phyloP scores from a whole-genome alignment of 2,113 vertebrate species.

The Myiopsitta monachus region DNA sequence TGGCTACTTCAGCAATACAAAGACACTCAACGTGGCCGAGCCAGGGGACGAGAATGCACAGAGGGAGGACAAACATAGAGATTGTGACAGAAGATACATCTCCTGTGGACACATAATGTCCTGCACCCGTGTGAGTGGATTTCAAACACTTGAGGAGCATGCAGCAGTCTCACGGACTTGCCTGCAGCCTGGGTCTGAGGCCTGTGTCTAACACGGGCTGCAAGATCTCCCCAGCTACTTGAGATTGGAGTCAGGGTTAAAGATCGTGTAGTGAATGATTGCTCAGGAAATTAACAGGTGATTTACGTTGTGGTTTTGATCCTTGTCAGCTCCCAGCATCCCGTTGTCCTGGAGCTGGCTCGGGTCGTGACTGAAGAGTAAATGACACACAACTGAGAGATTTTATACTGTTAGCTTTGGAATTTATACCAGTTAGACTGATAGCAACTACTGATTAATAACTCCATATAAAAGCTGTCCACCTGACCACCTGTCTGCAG shows the following conservation, averaged over 20 bases:
- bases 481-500: conserved; percentile 89
- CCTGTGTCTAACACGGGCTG: conserved; percentile 74
- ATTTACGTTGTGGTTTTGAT: conserved; percentile 70
- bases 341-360: conserved; percentile 70
- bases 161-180: conserved; percentile 69
- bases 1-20: conserved; percentile 75
- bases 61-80: conserved; percentile 78
- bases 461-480: conserved; percentile 84
- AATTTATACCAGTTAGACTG: conserved; percentile 60
- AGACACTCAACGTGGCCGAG: conserved; percentile 73
- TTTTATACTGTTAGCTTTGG: conserved; percentile 80
- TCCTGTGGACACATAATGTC: conserved; percentile 89
- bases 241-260: conserved; percentile 84
- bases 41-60: conserved; percentile 50
- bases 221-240: conserved; percentile 83
- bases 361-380: conserved; percentile 66
- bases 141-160: conserved; percentile 56
- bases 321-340: conserved; percentile 27
- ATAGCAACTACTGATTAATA: conserved; percentile 78
- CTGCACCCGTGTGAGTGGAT: conserved; percentile 26
- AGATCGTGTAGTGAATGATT: conserved; percentile 74
- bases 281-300: conserved; percentile 88
- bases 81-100: conserved; percentile 84
- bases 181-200: conserved; percentile 77
- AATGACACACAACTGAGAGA: conserved; percentile 86